Evolutionary conservation across 2,113 vertebrate genomes (phyloP), one percentile per base, ranked within the genome.

Genomic region (Apteryx owenii): DNA sequence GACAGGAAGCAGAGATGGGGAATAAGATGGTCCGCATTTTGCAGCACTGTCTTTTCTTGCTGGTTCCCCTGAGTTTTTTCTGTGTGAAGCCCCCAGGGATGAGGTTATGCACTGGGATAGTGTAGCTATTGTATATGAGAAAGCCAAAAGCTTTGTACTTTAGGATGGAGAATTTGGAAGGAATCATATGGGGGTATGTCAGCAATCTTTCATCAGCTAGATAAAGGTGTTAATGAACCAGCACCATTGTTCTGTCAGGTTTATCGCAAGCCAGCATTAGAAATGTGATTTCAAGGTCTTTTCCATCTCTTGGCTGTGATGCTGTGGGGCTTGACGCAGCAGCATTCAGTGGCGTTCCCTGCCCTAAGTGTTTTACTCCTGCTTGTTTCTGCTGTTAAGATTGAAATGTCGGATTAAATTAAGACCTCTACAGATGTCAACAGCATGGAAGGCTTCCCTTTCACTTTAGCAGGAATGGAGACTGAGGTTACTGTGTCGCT

Each of bases 361-460:
- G 62, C 51, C 3, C 89, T 93, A 68, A 86, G 48, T 81, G 64
- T 92, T 96, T 90, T 90, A 75, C 66, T 97, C 51, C 23, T 85
- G 0, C 80, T 84, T 29, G 36, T 87, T 94, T 95, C 94, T 85
- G 61, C 58, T 88, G 70, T 77, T 90, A 71, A 92, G 94, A 97
- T 58, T 94, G 95, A 94, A 97, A 90, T 96, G 90, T 97, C 96
- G 2, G 81, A 56, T 86, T 97, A 96, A 83, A 98, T 98, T 96
- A 98, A 97, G 97, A 97, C 95, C 93, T 93, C 86, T 96, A 90
- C 15, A 42, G 87, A 89, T 97, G 95, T 97, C 97, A 97, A 42
- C 93, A 28, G 40, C 3, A 10, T 94, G 93, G 95, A 97, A 97
- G 95, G 94, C 68, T 93, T 61, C 23, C 60, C 90, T 96, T 88